Evolutionary conservation across 2,797 vertebrate genomes (phyloP), one percentile per base, ranked within the genome.

Genomic region (Pseudochirops corinnae): DNA sequence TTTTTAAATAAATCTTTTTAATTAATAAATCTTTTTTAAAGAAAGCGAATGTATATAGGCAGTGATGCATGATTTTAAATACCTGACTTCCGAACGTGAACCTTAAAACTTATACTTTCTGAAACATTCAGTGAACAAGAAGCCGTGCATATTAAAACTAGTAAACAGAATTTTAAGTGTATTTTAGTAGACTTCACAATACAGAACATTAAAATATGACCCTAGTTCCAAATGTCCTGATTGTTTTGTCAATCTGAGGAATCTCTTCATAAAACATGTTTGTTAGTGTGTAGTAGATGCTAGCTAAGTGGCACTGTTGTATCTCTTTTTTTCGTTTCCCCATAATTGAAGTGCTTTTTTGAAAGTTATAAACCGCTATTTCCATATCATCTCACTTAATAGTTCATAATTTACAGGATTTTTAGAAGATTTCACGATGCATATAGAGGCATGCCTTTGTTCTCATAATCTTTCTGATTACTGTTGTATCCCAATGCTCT

Each of bases 381-480:
- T 93, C 56, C 28, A 92, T 60, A 94, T 74, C 16, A 67, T 92
- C 90, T 21, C 93, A 91, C 92, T 95, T 96, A 94, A 12, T 29
- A 6, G 16, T 53, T 91, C 74, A 31, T 92, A 55, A 58, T 18
- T 50, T 90, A n/a, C 29, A 74, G 39, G 90, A 39, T 93, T 97
- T 95, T 94, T 50, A 90, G 92, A 95, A 90, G 92, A 95, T 74
- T 53, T 90, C 39, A 29, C 0, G 62, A 6, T 91, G 24, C 55
- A 46, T n/a, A 0, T 50, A 55, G 55, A 90, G 90, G 90, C 92
- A 93, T 55, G 96, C 33, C 97, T 98, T 97, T 97, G 96, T 97
- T 97, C 93, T 97, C 91, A 33, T 92, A 90, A n/a, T 96, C 93
- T 93, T 93, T 93, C 60, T 55, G 92, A 92, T 93, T 91, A 52